Evolutionary conservation across 2,113 vertebrate genomes (phyloP).

Genomic region (Pseudois nayaur): DNA sequence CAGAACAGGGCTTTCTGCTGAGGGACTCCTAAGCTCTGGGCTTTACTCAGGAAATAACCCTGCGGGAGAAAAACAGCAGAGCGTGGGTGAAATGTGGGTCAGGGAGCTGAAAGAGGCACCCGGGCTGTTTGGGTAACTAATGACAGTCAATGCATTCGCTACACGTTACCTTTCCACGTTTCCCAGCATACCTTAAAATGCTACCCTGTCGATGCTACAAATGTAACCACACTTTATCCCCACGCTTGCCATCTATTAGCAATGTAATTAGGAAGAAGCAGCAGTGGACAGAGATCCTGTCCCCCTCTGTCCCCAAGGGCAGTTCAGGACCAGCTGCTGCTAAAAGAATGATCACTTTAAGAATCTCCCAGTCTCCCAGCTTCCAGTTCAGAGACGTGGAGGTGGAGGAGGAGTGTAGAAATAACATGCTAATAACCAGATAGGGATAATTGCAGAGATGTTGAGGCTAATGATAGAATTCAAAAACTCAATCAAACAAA

Average conservation of each 20-base stretch:
- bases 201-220: slow-evolving; percentile 38
- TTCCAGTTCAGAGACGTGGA: neutral
- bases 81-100: slow-evolving; percentile 61
- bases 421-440: slow-evolving; percentile 55
- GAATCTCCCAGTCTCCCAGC: slow-evolving; percentile 55
- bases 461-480: slow-evolving; percentile 40
- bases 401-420: slow-evolving; percentile 28
- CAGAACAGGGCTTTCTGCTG: slow-evolving; percentile 42
- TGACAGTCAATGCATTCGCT: slow-evolving; percentile 43
- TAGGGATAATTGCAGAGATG: slow-evolving; percentile 59
- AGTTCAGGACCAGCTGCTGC: slow-evolving; percentile 62
- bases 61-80: slow-evolving; percentile 61
- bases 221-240: slow-evolving; percentile 46
- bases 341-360: slow-evolving; percentile 71
- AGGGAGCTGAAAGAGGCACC: slow-evolving; percentile 35
- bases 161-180: slow-evolving; percentile 19
- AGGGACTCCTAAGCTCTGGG: slow-evolving; percentile 13
- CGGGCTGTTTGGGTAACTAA: slow-evolving; percentile 47
- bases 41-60: slow-evolving; percentile 58
- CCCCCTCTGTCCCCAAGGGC: slow-evolving; percentile 12
- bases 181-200: slow-evolving; percentile 47
- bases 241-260: slow-evolving; percentile 56
- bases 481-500: slow-evolving; percentile 58
- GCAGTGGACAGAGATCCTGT: slow-evolving; percentile 30
- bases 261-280: slow-evolving; percentile 65